phyloP scores from a whole-genome alignment of 2,797 vertebrate species.

The Chelonia mydas region DNA sequence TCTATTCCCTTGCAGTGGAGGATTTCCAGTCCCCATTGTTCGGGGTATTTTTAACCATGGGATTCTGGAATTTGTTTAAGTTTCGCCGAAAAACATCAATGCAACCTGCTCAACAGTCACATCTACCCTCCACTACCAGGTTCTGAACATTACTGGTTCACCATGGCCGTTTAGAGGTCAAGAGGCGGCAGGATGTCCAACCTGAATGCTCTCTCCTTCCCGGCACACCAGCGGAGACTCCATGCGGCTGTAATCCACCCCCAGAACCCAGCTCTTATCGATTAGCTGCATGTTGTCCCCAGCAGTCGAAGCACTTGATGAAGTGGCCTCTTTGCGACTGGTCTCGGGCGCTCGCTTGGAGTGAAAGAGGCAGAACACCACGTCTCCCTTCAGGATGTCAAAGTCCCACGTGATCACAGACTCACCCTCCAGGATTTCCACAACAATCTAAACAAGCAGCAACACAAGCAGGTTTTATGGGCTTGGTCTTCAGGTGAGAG shows the following conservation, averaged over 20 bases:
- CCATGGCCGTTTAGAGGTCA: not conserved
- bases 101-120: not conserved
- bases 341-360: slow-evolving; percentile 76
- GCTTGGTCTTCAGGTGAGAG: not conserved
- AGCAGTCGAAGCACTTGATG: slow-evolving; percentile 8
- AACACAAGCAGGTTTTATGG: not conserved
- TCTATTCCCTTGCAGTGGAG: not conserved
- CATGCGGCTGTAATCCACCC: slow-evolving; percentile 81
- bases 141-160: not conserved
- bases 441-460: slow-evolving; percentile 67
- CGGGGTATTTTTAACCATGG: not conserved
- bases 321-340: slow-evolving; percentile 42
- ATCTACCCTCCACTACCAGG: not conserved
- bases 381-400: slow-evolving; percentile 84
- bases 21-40: accelerated
- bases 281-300: slow-evolving; percentile 77
- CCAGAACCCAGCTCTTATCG: slow-evolving; percentile 78
- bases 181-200: slow-evolving; percentile 4
- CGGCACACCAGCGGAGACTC: slow-evolving; percentile 82
- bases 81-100: not conserved
- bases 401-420: slow-evolving; percentile 88
- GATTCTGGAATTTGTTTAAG: not conserved
- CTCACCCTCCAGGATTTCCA: slow-evolving; percentile 83
- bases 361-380: slow-evolving; percentile 86
- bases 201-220: slow-evolving; percentile 88